Base-by-base conservation (phyloP, 2,113 vertebrate genomes). In the Scytalopus superciliaris region DNA sequence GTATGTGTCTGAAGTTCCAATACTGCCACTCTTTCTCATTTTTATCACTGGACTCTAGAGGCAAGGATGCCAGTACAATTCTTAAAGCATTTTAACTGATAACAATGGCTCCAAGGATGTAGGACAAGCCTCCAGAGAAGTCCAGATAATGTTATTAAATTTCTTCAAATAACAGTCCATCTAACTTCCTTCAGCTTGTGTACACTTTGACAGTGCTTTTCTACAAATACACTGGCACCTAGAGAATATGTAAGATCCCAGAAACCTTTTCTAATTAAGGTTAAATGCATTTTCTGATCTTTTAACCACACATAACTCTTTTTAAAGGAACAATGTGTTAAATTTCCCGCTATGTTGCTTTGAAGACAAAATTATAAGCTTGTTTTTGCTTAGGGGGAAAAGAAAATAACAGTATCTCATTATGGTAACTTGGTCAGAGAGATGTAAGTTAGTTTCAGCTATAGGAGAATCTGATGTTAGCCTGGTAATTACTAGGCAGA, bases 401-500 rank as follows among this genome's bases (percentile, higher is more conserved):
- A 80, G 76, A 31, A 85, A 82, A 67, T 23, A 86, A 80, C 80
- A 63, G 52, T 59, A 59, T 96, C 89, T 97, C 88, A 63, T 97
- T 96, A 94, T 45, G 77, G 78, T 80, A 97, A 93, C 80, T 89
- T 95, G 84, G 92, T 92, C 94, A 90, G 91, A 93, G 93, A 96
- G 70, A 89, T 78, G 64, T 85, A 89, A 92, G 95, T 93, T 98
- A 91, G 87, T 89, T 97, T 97, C 94, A 97, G 83, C 93, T 97
- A 78, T 50, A 89, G 87, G 79, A 97, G 95, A 97, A 97, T 97
- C 96, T 97, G 92, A 97, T 98, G 96, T 97, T 97, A 96, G 94
- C 76, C 85, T 97, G 94, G 96, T 98, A 98, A 98, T 98, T 98
- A 97, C 96, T 95, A 98, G 84, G 81, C 60, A 92, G 88, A 98